Evolutionary conservation across 2,797 vertebrate species (phyloP), one percentile per base, ranked within the genome.

Genomic region (Catamblyrhynchus diadema): DNA sequence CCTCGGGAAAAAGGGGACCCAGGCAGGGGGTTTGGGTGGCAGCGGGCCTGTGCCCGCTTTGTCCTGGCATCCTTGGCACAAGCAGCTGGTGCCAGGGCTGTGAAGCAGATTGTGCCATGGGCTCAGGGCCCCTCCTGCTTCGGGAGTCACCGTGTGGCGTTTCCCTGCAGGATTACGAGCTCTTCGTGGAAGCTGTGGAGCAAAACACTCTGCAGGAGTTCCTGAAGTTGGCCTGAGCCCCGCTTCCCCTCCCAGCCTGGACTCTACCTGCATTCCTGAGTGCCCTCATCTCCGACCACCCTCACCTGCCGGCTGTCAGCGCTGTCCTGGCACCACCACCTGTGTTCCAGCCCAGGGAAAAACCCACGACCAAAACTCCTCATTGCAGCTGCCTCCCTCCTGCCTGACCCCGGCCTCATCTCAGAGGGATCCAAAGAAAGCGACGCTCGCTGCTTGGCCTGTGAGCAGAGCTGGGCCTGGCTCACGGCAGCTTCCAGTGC

Each of bases 111-210:
- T n/a, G 62, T 23, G 54, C 47, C 17, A 1, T 0, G 0, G 32
- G 32, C 67, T 33, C 44, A 0, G 33, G 62, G 73, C 57, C 5
- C 0, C 10, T 64, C 14, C n/a, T 65, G 67, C 65, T 64, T 33
- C 4, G 2, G 24, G 54, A 82, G 67, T 0, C 0, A 67, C 65
- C 0, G 0, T n/a, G 61, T 54, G 88, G 70, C 28, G 41, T 93
- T 75, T 88, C 48, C 88, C 80, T 33, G 39, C 97, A 99, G 99
- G 98, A 99, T 97, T 99, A 98, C 3, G 98, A 98, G 93, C 98
- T 99, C 97, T 99, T 99, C 74, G 98, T 98, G 17, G 98, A 99
- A 86, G 99, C 99, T 0, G 99, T 99, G 97, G 99, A 99, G 94
- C 98, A 97, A 24, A 98, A 99, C 81, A 97, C 98, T 15, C 98